Base-by-base conservation (phyloP, 53 echinoderm and acorn worm species). In the Holothuria leucospilota region DNA sequence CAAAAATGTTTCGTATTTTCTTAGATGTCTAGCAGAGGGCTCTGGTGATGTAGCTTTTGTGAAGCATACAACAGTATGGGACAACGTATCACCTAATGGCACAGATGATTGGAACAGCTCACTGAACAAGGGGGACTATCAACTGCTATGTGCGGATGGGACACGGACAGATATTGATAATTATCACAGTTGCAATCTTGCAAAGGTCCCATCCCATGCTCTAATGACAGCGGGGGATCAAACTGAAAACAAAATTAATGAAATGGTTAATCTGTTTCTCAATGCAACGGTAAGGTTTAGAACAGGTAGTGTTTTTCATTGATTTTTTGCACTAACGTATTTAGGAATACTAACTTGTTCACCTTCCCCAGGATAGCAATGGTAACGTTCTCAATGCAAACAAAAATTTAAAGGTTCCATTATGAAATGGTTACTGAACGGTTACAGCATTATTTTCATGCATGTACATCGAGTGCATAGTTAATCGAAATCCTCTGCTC, bases 21-120 rank as follows among this genome's bases (percentile, higher is more conserved):
- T 62, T 53, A 97, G 97, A 58, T 97, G 97, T 69, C 86, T 97
- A 34, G 93, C 84, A 13, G 95, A 95, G 41, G 86, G 59, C 40
- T 85, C 85, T 2, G 97, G 97, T 15, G 95, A 97, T 18, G 95
- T 97, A 16, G 95, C 97, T 13, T 97, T 97, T 59, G 88, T 93
- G 28, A 95, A 93, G 69, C 97, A 97, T 60, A 42, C 64, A 20
- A 93, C 95, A 11, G 97, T 95, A 7, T 26, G 29, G 0, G 90
- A 87, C 1, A 85, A 87, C 30, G 85, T 88, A 40, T 77, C 81
- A 39, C 87, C 86, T 13, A 58, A 16, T 42, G 85, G 80, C 53
- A 8, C 18, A 1, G 73, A 59, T 2, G 63, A 51, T 13, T 96
- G 96, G 96, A 87, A 85, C 18, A 14, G 2, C 0, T 62, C n/a